Percentiles rank a stretch among this genome's conserved stretches.
Conservation (phyloP, 1,140 invertebrate genomes). For the Frieseomelitta varia region DNA sequence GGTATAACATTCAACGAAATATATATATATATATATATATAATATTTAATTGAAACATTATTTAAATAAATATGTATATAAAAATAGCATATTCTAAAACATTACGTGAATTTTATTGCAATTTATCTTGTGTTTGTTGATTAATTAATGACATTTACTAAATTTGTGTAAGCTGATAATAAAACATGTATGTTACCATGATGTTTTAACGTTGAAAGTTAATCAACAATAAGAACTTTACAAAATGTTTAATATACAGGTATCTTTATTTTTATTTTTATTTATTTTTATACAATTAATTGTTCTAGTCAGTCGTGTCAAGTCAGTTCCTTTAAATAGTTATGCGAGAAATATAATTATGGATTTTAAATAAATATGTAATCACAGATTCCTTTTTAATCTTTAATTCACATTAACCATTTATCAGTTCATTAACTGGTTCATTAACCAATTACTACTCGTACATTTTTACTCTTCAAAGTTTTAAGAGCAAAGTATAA, state of each 20-base stretch:
- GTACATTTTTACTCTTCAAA: neutral
- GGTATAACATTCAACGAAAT: neutral
- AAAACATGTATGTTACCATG: neutral
- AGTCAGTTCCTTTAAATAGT: neutral
- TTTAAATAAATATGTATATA: neutral
- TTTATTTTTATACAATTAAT: too few species aligned
- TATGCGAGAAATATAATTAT: neutral
- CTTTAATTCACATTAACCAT: neutral
- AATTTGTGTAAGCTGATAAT: neutral
- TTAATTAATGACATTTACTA: neutral
- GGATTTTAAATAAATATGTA: neutral
- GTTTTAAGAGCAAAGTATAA: neutral
- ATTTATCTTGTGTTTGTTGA: too few species aligned
- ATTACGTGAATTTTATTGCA: neutral
- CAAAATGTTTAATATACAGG: neutral
- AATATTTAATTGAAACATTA: neutral
- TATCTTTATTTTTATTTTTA: neutral
- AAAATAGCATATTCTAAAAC: neutral
- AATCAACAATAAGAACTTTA: neutral
- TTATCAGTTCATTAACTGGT: too few species aligned
- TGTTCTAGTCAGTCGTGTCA: neutral
- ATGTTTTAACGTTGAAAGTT: neutral
- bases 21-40: neutral
- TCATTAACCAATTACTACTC: too few species aligned
- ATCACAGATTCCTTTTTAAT: neutral